A percentile compares a stretch with the other conserved stretches of the same genome.
phyloP scores from a whole-genome alignment of 2,113 vertebrate genomes.

The Xyliphius kryptos region DNA sequence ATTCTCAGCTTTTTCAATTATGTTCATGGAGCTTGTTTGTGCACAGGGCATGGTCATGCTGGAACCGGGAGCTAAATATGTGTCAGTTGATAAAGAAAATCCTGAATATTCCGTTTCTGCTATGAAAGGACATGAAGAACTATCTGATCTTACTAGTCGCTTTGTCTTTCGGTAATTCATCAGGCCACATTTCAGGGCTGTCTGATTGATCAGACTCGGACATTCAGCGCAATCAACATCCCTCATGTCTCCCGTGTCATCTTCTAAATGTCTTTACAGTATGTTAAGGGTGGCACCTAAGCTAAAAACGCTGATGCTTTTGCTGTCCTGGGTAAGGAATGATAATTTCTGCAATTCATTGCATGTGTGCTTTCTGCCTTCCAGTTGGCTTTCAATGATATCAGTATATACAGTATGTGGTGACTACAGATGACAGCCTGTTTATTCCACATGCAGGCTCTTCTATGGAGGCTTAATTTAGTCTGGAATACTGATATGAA shows the following conservation, averaged over 20 bases:
- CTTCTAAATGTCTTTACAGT: slow-evolving; percentile 21
- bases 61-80: no score
- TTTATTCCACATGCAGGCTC: slow-evolving; percentile 21
- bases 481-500: slow-evolving; percentile 16
- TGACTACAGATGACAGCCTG: slow-evolving; percentile 12
- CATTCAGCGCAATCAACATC: slow-evolving; percentile 35
- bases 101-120: slow-evolving; percentile 30
- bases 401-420: not conserved
- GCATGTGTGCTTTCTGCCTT: not conserved
- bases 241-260: slow-evolving; percentile 24
- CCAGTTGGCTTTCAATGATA: slow-evolving; percentile 17
- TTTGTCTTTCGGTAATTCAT: slow-evolving; percentile 34
- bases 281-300: slow-evolving; percentile 18
- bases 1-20: no score
- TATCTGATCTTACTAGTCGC: slow-evolving; percentile 22
- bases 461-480: slow-evolving; percentile 12
- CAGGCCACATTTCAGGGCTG: slow-evolving; percentile 2
- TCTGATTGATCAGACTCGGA: slow-evolving; percentile 24
- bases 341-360: no score
- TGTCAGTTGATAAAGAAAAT: no score
- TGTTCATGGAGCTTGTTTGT: no score
- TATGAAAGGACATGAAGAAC: slow-evolving; percentile 11
- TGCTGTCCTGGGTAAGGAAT: slow-evolving; percentile 1
- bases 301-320: not conserved
- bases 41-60: no score